Conservation (phyloP, 35 echinoderm and acorn worm species). For the Chiridota heheva region DNA sequence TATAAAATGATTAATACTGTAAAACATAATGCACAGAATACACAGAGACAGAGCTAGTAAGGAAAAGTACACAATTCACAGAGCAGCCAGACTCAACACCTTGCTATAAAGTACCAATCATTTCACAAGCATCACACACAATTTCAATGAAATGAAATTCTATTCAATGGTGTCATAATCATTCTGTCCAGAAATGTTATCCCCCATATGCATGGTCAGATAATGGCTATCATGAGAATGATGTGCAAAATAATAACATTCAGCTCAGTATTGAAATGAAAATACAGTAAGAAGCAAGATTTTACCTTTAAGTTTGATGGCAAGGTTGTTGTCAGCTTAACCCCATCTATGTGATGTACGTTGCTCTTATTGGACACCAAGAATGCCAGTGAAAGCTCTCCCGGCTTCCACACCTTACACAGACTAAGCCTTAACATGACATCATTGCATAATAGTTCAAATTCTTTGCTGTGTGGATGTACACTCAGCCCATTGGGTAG, state of each 20-base stretch:
- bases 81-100: too few relatives aligned
- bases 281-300: not conserved
- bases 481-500: constrained; percentile 1
- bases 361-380: constrained; percentile 46
- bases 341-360: constrained; percentile 16
- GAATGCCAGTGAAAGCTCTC: constrained; percentile 54
- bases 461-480: constrained; percentile 18
- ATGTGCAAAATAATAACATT: not conserved
- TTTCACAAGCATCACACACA: not conserved
- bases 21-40: too few relatives aligned
- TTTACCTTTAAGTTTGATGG: constrained; percentile 86
- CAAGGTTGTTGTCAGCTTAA: constrained; percentile 49
- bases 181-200: not conserved
- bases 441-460: constrained; percentile 50
- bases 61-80: too few relatives aligned
- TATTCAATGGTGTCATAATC: not conserved
- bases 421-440: constrained; percentile 38
- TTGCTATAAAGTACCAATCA: not conserved
- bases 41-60: too few relatives aligned
- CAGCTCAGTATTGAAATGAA: not conserved
- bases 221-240: not conserved
- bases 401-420: constrained; percentile 75
- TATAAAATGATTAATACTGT: too few relatives aligned
- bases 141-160: not conserved
- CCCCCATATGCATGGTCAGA: not conserved